Conservation (phyloP, 2,888 invertebrate genomes). For the Seira ritae region DNA sequence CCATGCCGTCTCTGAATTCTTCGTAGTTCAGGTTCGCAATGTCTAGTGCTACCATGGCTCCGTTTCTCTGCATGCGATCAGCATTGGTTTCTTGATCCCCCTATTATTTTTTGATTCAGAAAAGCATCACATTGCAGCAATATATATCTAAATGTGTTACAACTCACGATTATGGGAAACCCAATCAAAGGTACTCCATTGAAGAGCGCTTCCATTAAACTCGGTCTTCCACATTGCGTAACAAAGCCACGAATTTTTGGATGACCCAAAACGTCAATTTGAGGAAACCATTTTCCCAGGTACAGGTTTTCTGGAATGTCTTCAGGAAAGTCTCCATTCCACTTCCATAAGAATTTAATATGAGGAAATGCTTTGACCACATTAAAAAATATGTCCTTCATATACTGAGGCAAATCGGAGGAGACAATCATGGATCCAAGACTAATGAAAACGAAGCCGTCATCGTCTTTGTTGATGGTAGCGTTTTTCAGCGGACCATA, state of each 20-base stretch:
- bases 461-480: slow-evolving; percentile 10
- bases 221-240: slow-evolving; percentile 40
- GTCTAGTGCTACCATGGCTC: slow-evolving; percentile 48
- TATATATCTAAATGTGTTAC: neutral
- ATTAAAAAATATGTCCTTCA: slow-evolving; percentile 55
- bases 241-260: slow-evolving; percentile 60
- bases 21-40: slow-evolving; percentile 21
- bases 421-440: slow-evolving; percentile 48
- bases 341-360: slow-evolving; percentile 70
- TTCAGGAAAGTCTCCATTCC: slow-evolving; percentile 57
- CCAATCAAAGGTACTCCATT: slow-evolving; percentile 61
- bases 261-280: slow-evolving; percentile 69
- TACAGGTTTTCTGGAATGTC: slow-evolving; percentile 69
- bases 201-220: slow-evolving; percentile 62
- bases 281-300: slow-evolving; percentile 71
- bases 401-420: slow-evolving; percentile 1
- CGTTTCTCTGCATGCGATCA: slow-evolving; percentile 35
- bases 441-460: slow-evolving; percentile 68
- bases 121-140: too few species aligned
- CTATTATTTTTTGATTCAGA: neutral
- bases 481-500: neutral
- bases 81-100: slow-evolving; percentile 62
- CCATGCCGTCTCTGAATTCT: slow-evolving; percentile 14
- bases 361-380: slow-evolving; percentile 49
- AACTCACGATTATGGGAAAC: neutral